Evolutionary conservation across 2,888 invertebrate species (phyloP), one percentile per base, ranked within the genome.

Genomic region (Icerya purchasi): DNA sequence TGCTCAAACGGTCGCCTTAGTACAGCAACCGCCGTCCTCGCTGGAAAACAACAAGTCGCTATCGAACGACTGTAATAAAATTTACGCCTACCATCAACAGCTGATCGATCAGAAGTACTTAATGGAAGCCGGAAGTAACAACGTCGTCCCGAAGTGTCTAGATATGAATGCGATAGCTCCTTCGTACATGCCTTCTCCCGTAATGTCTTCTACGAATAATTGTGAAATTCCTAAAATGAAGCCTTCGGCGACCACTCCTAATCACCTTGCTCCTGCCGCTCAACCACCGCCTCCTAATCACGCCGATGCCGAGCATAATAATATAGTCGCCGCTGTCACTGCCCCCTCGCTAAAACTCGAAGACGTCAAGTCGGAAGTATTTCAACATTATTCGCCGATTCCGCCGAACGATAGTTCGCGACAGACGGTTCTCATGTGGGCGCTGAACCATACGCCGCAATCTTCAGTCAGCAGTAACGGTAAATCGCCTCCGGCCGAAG

Each of bases 401-500:
- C 63, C 61, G 58, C 62, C 54, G 49, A 24, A 57, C 59, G 81
- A 81, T 67, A 75, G 80, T 65, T 83, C 85, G 0, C 76, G 92
- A 53, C 91, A 92, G 72, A 92, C 91, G 14, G 92, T 91, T 58
- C 78, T 92, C 53, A 91, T 92, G 91, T 92, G 91, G 91, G 91
- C 65, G 60, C 63, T 66, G 54, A 63, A 66, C 58, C 64, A 66
- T 62, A 63, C 61, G 58, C 64, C 63, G 56, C 63, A 62, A 56
- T 72, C 72, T 75, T 61, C 62, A 22, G 64, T 63, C 22, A 72
- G 71, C 68, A 72, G 66, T 68, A 74, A 73, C 69, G 73, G 71
- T 69, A 74, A 72, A 70, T 71, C 71, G 75, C 79, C 77, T 72
- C 81, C 77, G 78, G 79, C 79, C 69, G 62, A 59, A 21, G 60